These are phyloP conservation scores for Idaea aversata DNA, from an alignment of 2,888 invertebrate species.

Conservation along the genomic window DNA sequence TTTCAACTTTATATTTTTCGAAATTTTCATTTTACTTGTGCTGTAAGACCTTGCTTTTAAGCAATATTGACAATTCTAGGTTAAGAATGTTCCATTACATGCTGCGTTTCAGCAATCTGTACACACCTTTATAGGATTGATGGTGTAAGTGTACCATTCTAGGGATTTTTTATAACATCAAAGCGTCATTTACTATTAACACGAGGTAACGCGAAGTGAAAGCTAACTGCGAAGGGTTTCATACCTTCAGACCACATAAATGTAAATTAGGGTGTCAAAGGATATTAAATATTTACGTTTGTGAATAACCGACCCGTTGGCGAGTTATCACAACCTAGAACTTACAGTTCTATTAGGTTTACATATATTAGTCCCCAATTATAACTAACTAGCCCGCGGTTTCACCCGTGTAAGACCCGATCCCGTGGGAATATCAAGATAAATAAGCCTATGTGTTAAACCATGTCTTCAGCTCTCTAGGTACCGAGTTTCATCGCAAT, in stretches of 20 bases:
- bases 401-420: too few species aligned
- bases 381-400: too few species aligned
- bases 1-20: too few species aligned
- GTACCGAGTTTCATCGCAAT: too few species aligned
- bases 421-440: too few species aligned
- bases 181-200: conserved; percentile 29
- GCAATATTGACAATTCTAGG: too few species aligned
- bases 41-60: too few species aligned
- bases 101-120: not conserved
- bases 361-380: not conserved
- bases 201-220: conserved; percentile 28
- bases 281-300: conserved; percentile 45
- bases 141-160: not conserved
- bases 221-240: conserved; percentile 24
- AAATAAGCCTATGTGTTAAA: too few species aligned
- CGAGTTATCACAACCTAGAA: not conserved
- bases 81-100: too few species aligned
- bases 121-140: not conserved
- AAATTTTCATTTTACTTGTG: too few species aligned
- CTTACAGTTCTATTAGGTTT: not conserved
- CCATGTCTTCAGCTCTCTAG: not conserved
- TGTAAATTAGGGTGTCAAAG: conserved; percentile 40
- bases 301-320: conserved; percentile 2
- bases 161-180: conserved; percentile 6
- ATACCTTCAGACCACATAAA: conserved; percentile 34